Evolutionary conservation across 2,113 vertebrate species (phyloP), one percentile per base, ranked within the genome.

Genomic region (Xiphophorus hellerii): DNA sequence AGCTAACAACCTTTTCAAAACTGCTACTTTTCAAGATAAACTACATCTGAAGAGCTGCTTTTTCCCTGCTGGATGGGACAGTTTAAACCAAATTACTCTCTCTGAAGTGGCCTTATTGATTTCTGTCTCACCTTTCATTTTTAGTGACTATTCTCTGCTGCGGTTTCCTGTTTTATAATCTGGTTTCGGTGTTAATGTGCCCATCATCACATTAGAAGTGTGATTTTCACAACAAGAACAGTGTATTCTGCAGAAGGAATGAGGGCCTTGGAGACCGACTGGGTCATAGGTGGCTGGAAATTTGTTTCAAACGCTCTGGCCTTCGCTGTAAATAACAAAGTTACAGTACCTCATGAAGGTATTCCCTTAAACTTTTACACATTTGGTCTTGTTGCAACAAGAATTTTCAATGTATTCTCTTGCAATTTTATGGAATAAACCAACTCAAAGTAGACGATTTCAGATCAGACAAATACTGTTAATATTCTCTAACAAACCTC

Each of bases 91-190:
- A 90, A 90, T 90, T 79, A 83, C 78, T 82, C 80, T 35, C 77
- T 48, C 71, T 80, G 69, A 84, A 88, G 89, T 83, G 84, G 80
- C 74, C 69, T 69, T 76, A 88, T 90, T 85, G 89, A 90, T 91
- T 88, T 81, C 62, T 11, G 27, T 71, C 71, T 81, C 85, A 83
- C 74, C 82, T 88, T 84, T 78, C 84, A 89, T 85, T 87, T 91
- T 78, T 83, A 88, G 89, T 77, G 85, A 89, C 64, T 61, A 29
- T n/a, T 70, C 61, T 70, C 76, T 77, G 69, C 1, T 0, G 66
- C 39, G 3, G 35, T 58, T 83, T 84, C 69, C 64, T 42, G 10
- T 76, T 86, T 76, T 69, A 65, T 60, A 74, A 71, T 61, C 48
- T 27, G 58, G 44, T 39, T 42, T 20, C 22, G 39, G 66, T 65